Evolutionary conservation across 2,113 vertebrate species (phyloP), one percentile per base, ranked within the genome.

Genomic region (Perca schrenkii): DNA sequence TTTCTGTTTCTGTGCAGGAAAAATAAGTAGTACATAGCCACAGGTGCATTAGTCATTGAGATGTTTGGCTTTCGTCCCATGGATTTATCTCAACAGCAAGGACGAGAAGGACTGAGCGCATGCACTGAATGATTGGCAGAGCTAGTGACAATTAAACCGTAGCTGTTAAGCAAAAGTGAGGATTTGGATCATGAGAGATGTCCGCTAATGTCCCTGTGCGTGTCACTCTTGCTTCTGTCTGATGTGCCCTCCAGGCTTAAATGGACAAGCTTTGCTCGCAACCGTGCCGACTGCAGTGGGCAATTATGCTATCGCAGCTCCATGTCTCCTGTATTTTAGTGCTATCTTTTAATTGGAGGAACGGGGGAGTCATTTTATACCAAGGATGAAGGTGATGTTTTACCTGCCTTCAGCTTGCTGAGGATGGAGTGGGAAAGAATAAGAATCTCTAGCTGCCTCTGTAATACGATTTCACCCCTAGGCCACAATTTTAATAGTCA

Each of bases 261-360:
- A 89, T 14, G 57, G 79, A 80, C 77, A 31, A 77, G 73, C 73
- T 81, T 64, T 63, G 58, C 82, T 71, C 10, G 25, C 50, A 64
- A 82, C 83, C 28, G 28, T 54, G 69, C 73, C 2, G 70, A 62
- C 69, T 70, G 74, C 58, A 83, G 77, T 80, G 73, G 86, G 70
- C 88, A 94, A 91, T 94, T 92, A 92, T 62, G 49, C 83, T 77
- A 83, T 92, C 79, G 36, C 74, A 77, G 82, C 80, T 80, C 53
- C 21, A 2, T 49, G 62, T 86, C 83, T 36, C 73, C 84, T 69
- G 68, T 85, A 90, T 81, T 90, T 91, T 73, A 87, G 86, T 60
- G 54, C 87, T 94, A 92, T 94, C 90, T 90, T 94, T 95, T 95
- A 95, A 95, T 94, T 95, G 92, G 87, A 90, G 88, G 69, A 89